phyloP scores from a whole-genome alignment of 2,888 invertebrate genomes.

The Ganaspis brasiliensis region DNA sequence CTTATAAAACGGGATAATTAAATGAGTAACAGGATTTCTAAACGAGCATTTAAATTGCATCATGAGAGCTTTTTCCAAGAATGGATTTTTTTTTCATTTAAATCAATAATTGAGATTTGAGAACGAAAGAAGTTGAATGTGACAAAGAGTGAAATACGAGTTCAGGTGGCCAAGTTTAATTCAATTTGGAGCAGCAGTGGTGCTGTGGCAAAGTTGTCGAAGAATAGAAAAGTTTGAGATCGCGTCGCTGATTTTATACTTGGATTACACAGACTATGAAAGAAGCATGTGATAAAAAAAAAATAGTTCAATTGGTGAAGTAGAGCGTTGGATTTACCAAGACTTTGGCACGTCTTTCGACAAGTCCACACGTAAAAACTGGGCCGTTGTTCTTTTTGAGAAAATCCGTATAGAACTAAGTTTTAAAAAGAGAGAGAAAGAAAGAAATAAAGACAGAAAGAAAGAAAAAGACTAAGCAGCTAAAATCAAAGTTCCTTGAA shows the following conservation, averaged over 20 bases:
- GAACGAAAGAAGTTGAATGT: slow-evolving; percentile 27
- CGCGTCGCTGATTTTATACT: slow-evolving; percentile 30
- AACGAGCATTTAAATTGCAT: neutral
- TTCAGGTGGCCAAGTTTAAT: slow-evolving; percentile 42
- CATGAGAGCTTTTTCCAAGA: neutral
- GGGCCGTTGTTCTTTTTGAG: slow-evolving; percentile 3
- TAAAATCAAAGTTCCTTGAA: slow-evolving; percentile 37
- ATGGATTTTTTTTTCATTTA: neutral
- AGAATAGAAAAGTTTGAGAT: slow-evolving; percentile 37
- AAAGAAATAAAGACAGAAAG: neutral
- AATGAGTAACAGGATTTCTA: no score
- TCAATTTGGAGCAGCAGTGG: slow-evolving; percentile 30
- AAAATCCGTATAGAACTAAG: slow-evolving; percentile 32
- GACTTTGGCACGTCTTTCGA: slow-evolving; percentile 36
- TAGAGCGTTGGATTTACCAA: slow-evolving; percentile 20
- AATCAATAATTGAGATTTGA: slow-evolving; percentile 37
- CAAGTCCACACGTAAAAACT: slow-evolving; percentile 27
- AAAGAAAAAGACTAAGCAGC: neutral
- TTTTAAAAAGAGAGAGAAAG: neutral
- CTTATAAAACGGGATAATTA: no score
- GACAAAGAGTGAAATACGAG: slow-evolving; percentile 33
- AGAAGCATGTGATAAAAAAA: slow-evolving; percentile 33
- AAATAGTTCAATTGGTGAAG: slow-evolving; percentile 22
- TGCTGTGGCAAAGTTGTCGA: slow-evolving; percentile 28
- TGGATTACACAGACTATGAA: slow-evolving; percentile 7